Evolutionary conservation across 2,797 vertebrate genomes (phyloP), one percentile per base, ranked within the genome.

Genomic region (Melanotaenia trifasciata): DNA sequence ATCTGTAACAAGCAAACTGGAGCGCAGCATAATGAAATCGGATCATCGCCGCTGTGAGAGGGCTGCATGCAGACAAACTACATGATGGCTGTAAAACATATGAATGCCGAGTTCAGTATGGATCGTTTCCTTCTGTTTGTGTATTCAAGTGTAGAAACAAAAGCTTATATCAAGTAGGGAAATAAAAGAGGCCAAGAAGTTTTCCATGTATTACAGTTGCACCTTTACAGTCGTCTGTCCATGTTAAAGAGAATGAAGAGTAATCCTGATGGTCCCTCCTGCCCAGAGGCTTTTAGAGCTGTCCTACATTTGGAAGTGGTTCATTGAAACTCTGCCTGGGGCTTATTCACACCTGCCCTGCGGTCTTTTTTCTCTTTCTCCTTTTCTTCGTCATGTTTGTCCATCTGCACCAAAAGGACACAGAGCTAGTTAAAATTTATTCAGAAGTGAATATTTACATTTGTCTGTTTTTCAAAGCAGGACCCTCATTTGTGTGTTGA

Each of bases 1-100:
- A 91, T 84, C 76, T 67, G 63, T 64, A 66, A 68, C 28, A 58
- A 56, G 70, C 63, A 26, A 28, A 62, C 57, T 54, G 78, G 58
- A 77, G 58, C 45, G 5, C 47, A 47, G 73, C 61, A 62, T 88
- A 87, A 90, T 91, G 70, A 91, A 85, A 93, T 87, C 83, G 81
- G 80, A 91, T 87, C 87, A 85, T 72, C 45, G 54, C 22, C 24
- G 50, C 72, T 78, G 60, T 68, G 59, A 75, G 60, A 63, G 45
- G 72, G 80, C 69, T 56, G 63, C 58, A 75, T 59, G 62, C 40
- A 78, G 76, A 74, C 70, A 45, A 65, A 64, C 74, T 67, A 76
- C 67, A 79, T 54, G 57, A 45, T 56, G 20, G 77, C 43, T 68
- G 61, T 70, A 70, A 79, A 74, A 81, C 60, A 69, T 74, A 85